Conservation (phyloP, 2,797 vertebrate species). For the Menidia menidia region DNA sequence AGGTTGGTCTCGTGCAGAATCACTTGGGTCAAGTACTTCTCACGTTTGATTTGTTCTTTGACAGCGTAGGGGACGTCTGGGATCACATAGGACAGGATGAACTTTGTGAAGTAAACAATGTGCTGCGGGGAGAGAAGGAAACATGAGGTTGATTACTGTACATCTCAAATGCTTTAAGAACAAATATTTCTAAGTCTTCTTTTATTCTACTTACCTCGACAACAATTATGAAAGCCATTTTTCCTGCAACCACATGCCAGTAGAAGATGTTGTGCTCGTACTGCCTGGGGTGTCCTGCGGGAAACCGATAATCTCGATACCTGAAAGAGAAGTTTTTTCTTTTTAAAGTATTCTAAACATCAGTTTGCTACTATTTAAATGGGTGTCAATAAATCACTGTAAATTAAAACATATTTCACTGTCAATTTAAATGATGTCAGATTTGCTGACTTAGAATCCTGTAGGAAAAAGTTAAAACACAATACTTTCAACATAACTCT, state of each 20-base stretch:
- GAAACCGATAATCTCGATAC: slow-evolving; percentile 92
- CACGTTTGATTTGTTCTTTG: slow-evolving; percentile 89
- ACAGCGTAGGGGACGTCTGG: slow-evolving; percentile 89
- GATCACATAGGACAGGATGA: slow-evolving; percentile 89
- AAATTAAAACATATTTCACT: no score
- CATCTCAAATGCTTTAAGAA: background rate
- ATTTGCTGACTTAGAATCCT: no score
- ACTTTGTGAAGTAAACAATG: slow-evolving; percentile 92
- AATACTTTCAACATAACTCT: no score
- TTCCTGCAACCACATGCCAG: slow-evolving; percentile 95
- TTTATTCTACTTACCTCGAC: slow-evolving; percentile 85
- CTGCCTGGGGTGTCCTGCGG: slow-evolving; percentile 86
- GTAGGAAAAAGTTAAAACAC: no score
- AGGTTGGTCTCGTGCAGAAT: slow-evolving; percentile 89
- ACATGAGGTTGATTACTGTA: background rate
- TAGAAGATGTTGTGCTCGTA: slow-evolving; percentile 91
- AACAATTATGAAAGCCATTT: slow-evolving; percentile 94
- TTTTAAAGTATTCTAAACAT: background rate
- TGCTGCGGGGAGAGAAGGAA: slow-evolving; percentile 80
- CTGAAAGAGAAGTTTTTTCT: slow-evolving; percentile 66
- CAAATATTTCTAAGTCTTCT: background rate
- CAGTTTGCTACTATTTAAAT: background rate
- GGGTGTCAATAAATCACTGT: background rate
- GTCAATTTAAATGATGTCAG: no score
- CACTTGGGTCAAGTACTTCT: slow-evolving; percentile 91